Conservation (phyloP, 2,888 invertebrate genomes). For the Cataglyphis cursor region DNA sequence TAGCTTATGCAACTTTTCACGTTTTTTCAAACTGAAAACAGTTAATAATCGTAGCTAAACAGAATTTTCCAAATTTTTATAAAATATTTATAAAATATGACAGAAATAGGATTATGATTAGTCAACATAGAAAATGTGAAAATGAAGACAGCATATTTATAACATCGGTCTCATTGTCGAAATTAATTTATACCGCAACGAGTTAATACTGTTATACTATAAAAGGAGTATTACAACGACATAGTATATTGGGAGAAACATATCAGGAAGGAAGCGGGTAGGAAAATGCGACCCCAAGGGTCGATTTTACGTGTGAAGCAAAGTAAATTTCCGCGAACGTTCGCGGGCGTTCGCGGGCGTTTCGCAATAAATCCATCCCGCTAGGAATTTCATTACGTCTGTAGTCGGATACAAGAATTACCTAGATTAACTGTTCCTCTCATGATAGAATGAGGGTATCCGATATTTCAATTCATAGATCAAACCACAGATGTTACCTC, state of each 20-base stretch:
- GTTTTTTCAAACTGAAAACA: not conserved
- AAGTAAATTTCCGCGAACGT: conserved; percentile 47
- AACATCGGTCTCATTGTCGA: not conserved
- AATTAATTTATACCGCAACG: not conserved
- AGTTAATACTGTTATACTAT: conserved; percentile 1
- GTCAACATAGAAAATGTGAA: not conserved
- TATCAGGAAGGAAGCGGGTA: not conserved
- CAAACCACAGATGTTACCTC: conserved; percentile 79
- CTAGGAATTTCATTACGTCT: conserved; percentile 75
- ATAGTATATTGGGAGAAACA: conserved; percentile 20
- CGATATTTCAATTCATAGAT: conserved; percentile 77
- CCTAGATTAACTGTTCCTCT: conserved; percentile 72
- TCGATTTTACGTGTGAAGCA: conserved; percentile 74
- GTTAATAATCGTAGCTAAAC: not conserved
- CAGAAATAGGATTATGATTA: not conserved
- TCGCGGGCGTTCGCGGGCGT: conserved; percentile 42
- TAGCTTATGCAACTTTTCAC: not conserved
- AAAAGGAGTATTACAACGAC: not conserved
- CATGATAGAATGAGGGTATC: conserved; percentile 54
- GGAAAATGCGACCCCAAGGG: conserved; percentile 16
- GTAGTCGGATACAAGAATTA: conserved; percentile 65
- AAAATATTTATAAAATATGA: too few relatives aligned
- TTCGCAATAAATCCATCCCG: conserved; percentile 75
- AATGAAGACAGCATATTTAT: not conserved
- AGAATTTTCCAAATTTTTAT: not conserved